phyloP scores from a whole-genome alignment of 1,140 invertebrate species.

The Macrobrachium rosenbergii region DNA sequence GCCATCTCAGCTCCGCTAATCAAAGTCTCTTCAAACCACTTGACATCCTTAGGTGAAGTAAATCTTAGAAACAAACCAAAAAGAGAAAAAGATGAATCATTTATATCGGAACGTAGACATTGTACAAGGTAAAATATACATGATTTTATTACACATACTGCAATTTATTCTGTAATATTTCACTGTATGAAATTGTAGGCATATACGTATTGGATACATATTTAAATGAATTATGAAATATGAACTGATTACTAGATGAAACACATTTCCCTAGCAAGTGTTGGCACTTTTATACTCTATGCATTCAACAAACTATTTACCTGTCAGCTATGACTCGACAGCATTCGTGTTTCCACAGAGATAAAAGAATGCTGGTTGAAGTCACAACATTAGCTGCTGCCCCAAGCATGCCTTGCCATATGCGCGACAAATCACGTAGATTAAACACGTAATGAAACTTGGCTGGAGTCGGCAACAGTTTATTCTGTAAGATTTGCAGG shows the following conservation, averaged over 20 bases:
- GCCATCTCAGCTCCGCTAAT: constrained; percentile 77
- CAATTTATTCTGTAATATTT: too few species aligned
- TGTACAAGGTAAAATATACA: too few species aligned
- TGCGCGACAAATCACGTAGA: constrained; percentile 91
- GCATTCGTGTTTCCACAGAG: constrained; percentile 96
- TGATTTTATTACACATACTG: too few species aligned
- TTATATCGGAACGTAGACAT: too few species aligned
- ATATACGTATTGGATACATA: too few species aligned
- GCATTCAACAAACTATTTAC: constrained; percentile 69
- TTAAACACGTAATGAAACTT: constrained; percentile 99
- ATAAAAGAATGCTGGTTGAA: constrained; percentile 84
- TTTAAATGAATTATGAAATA: too few species aligned
- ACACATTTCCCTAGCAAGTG: too few species aligned
- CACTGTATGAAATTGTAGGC: too few species aligned
- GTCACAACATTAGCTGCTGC: constrained; percentile 88
- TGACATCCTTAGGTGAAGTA: constrained; percentile 82
- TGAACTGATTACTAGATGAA: too few species aligned
- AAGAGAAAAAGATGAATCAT: too few species aligned
- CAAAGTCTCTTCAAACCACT: constrained; percentile 84
- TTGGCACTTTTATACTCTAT: too few species aligned
- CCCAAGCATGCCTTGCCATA: constrained; percentile 97
- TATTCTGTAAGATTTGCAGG: constrained; percentile 70
- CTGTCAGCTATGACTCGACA: constrained; percentile 91
- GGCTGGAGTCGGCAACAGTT: constrained; percentile 91
- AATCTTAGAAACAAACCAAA: constrained; percentile 72